Base-by-base conservation (phyloP, 2,888 invertebrate species). In the Acanthopleura granulata region DNA sequence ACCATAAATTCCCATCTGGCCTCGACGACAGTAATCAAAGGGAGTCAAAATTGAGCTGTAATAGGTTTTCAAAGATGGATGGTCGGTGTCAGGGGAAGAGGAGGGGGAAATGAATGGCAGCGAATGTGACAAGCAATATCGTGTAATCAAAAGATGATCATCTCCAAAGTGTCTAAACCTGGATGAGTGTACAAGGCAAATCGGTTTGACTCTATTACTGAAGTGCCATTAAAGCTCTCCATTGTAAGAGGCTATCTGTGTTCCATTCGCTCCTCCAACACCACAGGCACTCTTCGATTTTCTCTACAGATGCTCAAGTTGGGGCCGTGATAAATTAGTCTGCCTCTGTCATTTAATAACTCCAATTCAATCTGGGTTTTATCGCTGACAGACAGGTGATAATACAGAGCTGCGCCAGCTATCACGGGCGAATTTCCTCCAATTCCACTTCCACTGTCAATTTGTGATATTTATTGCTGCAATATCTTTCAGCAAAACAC, bases 81-180 rank as follows among this genome's bases (percentile, higher is more conserved):
- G 49, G 50, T 49, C 49, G 40, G 49, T 49, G 71, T n/a, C 71
- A 49, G 40, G 18, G 22, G 25, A 4, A 49, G 49, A 18, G 49
- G 22, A 49, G 27, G n/a, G 71, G 71, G 25, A 71, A 71, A 71
- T 71, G 71, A 71, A 71, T 71, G 71, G 50, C 40, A 18, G n/a
- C 49, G 22, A 27, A 71, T 40, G 50, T 71, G 40, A 71, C 50
- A 49, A 49, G 71, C 71, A 49, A 71, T 71, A 71, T 40, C 71
- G 18, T 40, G 49, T 71, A 71, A 71, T 71, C 71, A 71, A 71
- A 71, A 49, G 71, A 49, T 71, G 71, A 71, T 71, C n/a, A 66
- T 66, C 66, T 27, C 22, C 22, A 15, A 66, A 66, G 66, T 66
- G 66, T 22, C 66, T 27, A 66, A 66, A 66, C 27, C 66, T 27